Conservation (phyloP, 2,888 invertebrate genomes). For the Syritta pipiens region DNA sequence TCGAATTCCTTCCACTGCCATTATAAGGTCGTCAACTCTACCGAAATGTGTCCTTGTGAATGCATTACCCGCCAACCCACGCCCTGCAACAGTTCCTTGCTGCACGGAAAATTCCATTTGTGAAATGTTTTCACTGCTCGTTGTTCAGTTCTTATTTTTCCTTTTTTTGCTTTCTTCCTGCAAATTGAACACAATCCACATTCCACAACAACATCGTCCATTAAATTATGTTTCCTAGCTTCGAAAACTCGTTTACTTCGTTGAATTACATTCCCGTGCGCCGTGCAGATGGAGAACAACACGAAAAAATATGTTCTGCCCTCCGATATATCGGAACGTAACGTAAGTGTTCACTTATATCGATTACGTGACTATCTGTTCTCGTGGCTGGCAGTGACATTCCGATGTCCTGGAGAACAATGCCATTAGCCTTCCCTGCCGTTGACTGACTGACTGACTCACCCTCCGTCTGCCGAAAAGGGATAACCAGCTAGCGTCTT, state of each 20-base stretch:
- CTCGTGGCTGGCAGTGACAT: slow-evolving; percentile 49
- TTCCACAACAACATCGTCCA: slow-evolving; percentile 39
- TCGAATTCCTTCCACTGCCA: not conserved
- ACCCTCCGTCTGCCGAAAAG: slow-evolving; percentile 1
- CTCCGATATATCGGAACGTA: slow-evolving; percentile 42
- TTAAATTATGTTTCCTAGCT: slow-evolving; percentile 54
- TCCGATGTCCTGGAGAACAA: slow-evolving; percentile 49
- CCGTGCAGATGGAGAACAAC: not conserved
- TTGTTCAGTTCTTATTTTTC: too few relatives aligned
- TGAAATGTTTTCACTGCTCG: too few relatives aligned
- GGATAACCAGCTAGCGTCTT: too few relatives aligned
- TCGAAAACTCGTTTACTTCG: not conserved
- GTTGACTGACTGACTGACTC: not conserved
- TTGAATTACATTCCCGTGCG: slow-evolving; percentile 1
- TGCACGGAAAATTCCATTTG: slow-evolving; percentile 4
- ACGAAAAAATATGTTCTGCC: slow-evolving; percentile 17
- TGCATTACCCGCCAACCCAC: slow-evolving; percentile 4
- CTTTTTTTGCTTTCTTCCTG: too few relatives aligned
- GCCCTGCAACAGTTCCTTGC: slow-evolving; percentile 11
- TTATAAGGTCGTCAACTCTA: not conserved
- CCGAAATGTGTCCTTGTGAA: slow-evolving; percentile 1
- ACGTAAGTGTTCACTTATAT: slow-evolving; percentile 61
- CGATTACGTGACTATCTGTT: slow-evolving; percentile 61
- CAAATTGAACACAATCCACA: slow-evolving; percentile 50
- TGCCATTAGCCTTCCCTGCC: slow-evolving; percentile 44